phyloP scores from a whole-genome alignment of 2,797 vertebrate species.

The Phalloptychus januarius region DNA sequence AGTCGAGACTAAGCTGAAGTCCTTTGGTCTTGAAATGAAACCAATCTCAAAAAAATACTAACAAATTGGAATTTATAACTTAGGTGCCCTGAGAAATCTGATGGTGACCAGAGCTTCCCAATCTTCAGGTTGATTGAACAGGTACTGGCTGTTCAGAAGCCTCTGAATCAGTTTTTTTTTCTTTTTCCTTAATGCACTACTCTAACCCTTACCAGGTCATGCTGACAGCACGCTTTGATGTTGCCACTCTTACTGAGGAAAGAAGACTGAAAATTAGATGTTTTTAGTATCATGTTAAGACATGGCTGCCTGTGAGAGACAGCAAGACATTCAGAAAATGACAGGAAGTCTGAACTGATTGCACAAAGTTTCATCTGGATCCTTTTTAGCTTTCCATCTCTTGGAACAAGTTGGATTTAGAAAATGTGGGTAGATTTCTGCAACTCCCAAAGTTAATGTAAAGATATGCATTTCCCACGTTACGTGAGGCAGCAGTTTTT shows the following conservation, averaged over 20 bases:
- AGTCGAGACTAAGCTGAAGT: background rate
- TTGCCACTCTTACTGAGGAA: background rate
- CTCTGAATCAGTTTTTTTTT: no score
- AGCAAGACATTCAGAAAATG: background rate
- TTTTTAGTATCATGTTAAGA: background rate
- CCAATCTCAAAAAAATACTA: background rate
- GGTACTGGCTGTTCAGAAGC: background rate
- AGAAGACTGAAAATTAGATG: background rate
- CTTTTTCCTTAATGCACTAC: background rate
- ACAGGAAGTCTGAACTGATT: background rate
- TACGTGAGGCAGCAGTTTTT: background rate
- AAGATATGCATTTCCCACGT: background rate
- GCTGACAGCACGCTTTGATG: background rate
- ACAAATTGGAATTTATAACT: background rate
- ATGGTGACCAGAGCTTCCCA: background rate
- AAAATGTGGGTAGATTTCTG: background rate
- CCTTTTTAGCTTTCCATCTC: background rate
- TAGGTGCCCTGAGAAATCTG: background rate
- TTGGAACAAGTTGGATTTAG: background rate
- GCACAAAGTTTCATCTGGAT: background rate
- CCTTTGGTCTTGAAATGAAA: background rate
- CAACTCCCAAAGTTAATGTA: background rate
- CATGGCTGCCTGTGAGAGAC: background rate
- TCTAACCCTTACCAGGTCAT: background rate
- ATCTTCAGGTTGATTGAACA: background rate